Evolutionary conservation across 2,888 invertebrate genomes (phyloP).

Genomic region (Phania funesta): DNA sequence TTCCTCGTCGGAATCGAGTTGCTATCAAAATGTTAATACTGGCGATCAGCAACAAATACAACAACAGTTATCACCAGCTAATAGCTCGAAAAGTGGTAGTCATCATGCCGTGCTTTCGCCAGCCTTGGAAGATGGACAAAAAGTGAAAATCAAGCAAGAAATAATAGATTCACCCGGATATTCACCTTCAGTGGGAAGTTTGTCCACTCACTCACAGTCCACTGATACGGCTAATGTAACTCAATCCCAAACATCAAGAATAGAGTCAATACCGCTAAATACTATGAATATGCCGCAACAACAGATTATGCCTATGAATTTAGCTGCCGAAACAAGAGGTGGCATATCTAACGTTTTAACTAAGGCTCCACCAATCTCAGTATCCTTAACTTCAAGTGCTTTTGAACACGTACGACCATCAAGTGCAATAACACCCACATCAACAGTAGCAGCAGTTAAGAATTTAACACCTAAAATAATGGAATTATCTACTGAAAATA

Average conservation of each 20-base stretch:
- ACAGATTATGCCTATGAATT: conserved; percentile 79
- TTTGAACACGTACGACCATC: conserved; percentile 67
- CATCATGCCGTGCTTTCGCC: conserved; percentile 47
- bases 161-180: conserved; percentile 76
- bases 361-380: conserved; percentile 66
- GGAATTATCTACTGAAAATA: conserved; percentile 69
- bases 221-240: conserved; percentile 56
- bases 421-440: conserved; percentile 17
- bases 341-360: conserved; percentile 46
- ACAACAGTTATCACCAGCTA: conserved; percentile 55
- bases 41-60: conserved; percentile 18
- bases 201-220: conserved; percentile 57
- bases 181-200: conserved; percentile 50
- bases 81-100: conserved; percentile 55
- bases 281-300: conserved; percentile 69
- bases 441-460: conserved; percentile 69
- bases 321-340: conserved; percentile 72
- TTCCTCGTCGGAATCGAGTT: conserved; percentile 79
- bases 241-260: conserved; percentile 62
- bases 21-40: conserved; percentile 69
- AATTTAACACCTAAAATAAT: conserved; percentile 77
- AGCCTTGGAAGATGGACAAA: conserved; percentile 66
- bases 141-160: conserved; percentile 77
- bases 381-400: conserved; percentile 64
- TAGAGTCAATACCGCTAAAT: conserved; percentile 55